phyloP scores from a whole-genome alignment of 1,140 invertebrate genomes.

The Drosophila serrata region DNA sequence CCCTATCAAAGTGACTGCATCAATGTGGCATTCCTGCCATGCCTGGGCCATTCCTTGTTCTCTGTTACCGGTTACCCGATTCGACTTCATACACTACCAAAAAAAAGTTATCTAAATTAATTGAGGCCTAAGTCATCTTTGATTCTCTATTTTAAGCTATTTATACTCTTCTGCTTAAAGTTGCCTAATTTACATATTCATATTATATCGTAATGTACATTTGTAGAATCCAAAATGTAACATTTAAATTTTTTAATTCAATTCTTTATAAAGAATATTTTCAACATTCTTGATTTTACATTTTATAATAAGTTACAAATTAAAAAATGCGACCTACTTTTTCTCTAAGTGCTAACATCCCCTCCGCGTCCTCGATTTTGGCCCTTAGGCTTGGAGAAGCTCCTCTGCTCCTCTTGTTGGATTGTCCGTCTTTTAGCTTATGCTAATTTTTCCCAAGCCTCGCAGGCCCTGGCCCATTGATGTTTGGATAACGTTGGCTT shows the following conservation, averaged over 20 bases:
- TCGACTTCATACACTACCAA: constrained; percentile 9
- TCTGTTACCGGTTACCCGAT: background rate
- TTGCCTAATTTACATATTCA: background rate
- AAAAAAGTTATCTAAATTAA: constrained; percentile 1
- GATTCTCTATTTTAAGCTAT: background rate
- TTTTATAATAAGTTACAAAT: background rate
- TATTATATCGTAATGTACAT: background rate
- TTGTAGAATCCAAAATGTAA: too few relatives aligned
- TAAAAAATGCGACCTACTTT: background rate
- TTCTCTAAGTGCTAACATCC: constrained; percentile 10
- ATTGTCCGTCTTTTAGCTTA: constrained; percentile 59
- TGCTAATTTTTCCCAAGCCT: constrained; percentile 78
- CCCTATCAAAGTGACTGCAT: constrained; percentile 83
- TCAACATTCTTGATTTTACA: background rate
- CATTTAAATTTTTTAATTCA: background rate
- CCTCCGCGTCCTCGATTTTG: constrained; percentile 10
- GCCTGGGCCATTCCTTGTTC: constrained; percentile 55
- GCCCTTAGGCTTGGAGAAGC: constrained; percentile 18
- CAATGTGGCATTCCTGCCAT: constrained; percentile 60
- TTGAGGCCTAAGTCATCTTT: background rate
- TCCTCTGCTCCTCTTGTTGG: constrained; percentile 22
- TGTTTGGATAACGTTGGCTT: constrained; percentile 82
- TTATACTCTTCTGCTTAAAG: background rate
- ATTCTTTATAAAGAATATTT: background rate
- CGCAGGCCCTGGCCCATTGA: constrained; percentile 56